A percentile compares a stretch with the other conserved stretches of the same genome.
Conservation (phyloP, 30 jellyfish, hydroid and myxozoan species). For the Cassiopea andromeda region DNA sequence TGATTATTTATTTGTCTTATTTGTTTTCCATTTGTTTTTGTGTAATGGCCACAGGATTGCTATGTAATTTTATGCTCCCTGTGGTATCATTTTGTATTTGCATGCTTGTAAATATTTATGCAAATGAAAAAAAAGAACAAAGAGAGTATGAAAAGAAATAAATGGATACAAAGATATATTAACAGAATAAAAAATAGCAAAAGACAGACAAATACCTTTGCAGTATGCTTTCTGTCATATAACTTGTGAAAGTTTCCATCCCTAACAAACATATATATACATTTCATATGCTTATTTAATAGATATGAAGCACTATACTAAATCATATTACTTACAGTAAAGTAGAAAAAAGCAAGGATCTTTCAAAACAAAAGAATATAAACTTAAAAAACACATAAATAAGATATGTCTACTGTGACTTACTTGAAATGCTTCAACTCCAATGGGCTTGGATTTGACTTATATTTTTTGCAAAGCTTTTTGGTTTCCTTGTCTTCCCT, state of each 20-base stretch:
- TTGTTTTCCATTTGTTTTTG: too few relatives aligned
- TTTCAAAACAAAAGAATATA: not conserved
- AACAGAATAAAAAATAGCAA: not conserved
- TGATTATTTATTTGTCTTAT: too few relatives aligned
- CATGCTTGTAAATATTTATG: too few relatives aligned
- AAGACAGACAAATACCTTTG: slow-evolving; percentile 57
- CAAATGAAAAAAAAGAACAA: not conserved
- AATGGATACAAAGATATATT: too few relatives aligned
- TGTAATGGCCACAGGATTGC: too few relatives aligned
- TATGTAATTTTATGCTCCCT: too few relatives aligned
- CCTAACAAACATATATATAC: slow-evolving; percentile 32
- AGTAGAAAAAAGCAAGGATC: too few relatives aligned
- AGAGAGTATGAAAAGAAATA: not conserved
- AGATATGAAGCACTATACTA: not conserved
- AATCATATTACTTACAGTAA: too few relatives aligned
- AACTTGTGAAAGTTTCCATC: slow-evolving; percentile 92
- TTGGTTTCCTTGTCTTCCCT: slow-evolving; percentile 92
- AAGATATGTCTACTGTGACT: slow-evolving; percentile 10
- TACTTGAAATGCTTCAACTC: slow-evolving; percentile 89
- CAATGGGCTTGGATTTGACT: slow-evolving; percentile 83
- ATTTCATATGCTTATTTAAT: not conserved
- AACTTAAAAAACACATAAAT: not conserved
- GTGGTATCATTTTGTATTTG: too few relatives aligned
- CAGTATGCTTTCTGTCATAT: slow-evolving; percentile 85
- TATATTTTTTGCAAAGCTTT: slow-evolving; percentile 88